Percentiles rank a stretch among this genome's conserved stretches.
Evolutionary conservation across 2,113 vertebrate genomes (phyloP).

Genomic region (Antechinus flavipes): DNA sequence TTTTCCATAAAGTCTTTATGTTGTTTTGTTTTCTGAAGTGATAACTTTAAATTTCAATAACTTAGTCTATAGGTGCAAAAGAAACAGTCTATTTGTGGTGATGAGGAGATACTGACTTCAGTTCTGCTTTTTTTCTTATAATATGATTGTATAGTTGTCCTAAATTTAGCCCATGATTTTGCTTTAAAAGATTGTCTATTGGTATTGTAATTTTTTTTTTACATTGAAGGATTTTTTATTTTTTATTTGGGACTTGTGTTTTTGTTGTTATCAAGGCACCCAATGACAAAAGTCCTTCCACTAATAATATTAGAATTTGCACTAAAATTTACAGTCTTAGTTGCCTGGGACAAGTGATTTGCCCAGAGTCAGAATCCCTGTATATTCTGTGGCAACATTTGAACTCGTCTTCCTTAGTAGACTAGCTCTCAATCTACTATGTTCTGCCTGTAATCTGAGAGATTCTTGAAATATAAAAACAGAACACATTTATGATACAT

Average conservation of each 20-base stretch:
- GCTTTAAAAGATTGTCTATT: conserved; percentile 15
- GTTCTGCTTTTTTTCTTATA: neutral
- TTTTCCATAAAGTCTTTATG: conserved; percentile 14
- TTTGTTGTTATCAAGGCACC: neutral
- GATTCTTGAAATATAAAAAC: neutral
- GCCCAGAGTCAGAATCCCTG: neutral
- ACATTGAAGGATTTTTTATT: neutral
- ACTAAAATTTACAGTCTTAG: neutral
- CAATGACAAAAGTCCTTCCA: neutral
- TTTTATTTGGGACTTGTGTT: neutral
- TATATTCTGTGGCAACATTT: neutral
- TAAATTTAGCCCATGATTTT: neutral
- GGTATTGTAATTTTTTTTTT: neutral
- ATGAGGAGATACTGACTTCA: neutral
- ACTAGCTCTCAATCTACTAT: neutral
- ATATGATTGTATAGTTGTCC: neutral
- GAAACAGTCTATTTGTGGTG: neutral
- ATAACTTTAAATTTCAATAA: conserved; percentile 15
- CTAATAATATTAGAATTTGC: neutral
- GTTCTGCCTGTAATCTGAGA: neutral
- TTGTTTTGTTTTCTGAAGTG: neutral
- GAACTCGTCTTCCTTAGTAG: neutral
- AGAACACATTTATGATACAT: neutral
- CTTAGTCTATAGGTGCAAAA: neutral
- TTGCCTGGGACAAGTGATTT: neutral